A percentile compares a stretch with the other conserved stretches of the same genome.
Evolutionary conservation across 2,797 vertebrate genomes (phyloP).

Genomic region (Neosilurus mollespiculum): DNA sequence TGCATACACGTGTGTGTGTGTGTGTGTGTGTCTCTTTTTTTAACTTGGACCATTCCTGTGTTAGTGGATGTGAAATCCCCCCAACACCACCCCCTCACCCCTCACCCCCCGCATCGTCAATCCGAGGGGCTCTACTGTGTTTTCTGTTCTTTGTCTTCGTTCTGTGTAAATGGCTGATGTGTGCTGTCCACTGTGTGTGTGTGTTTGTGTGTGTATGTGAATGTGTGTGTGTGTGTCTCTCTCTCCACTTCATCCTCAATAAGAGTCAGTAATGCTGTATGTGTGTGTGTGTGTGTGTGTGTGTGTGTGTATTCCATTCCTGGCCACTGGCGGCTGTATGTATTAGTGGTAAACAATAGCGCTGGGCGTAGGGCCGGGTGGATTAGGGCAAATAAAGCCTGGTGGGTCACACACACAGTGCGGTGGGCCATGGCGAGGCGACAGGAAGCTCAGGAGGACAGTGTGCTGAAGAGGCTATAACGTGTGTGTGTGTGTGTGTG

Average conservation of each 20-base stretch:
- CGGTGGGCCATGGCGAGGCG: slow-evolving; percentile 70
- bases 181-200: not conserved
- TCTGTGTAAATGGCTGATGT: slow-evolving; percentile 18
- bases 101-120: not conserved
- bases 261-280: not conserved
- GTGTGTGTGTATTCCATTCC: slow-evolving; percentile 10
- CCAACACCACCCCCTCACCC: not conserved
- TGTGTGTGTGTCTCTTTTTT: not conserved
- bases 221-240: not conserved
- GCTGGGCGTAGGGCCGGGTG: slow-evolving; percentile 69
- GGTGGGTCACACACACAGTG: slow-evolving; percentile 79
- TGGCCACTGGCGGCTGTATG: slow-evolving; percentile 26
- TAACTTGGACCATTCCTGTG: slow-evolving; percentile 13
- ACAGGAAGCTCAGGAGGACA: slow-evolving; percentile 72
- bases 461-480: slow-evolving; percentile 50
- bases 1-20: not conserved
- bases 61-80: slow-evolving; percentile 1
- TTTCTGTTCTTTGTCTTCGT: slow-evolving; percentile 20
- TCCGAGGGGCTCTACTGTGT: not conserved
- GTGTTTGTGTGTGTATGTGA: not conserved
- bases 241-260: slow-evolving; percentile 11
- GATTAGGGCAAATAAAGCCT: slow-evolving; percentile 84
- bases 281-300: slow-evolving; percentile 30
- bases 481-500: slow-evolving; percentile 26
- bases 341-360: slow-evolving; percentile 79